Evolutionary conservation across 2,113 vertebrate species (phyloP).

Genomic region (Erythrocercus mccallii): DNA sequence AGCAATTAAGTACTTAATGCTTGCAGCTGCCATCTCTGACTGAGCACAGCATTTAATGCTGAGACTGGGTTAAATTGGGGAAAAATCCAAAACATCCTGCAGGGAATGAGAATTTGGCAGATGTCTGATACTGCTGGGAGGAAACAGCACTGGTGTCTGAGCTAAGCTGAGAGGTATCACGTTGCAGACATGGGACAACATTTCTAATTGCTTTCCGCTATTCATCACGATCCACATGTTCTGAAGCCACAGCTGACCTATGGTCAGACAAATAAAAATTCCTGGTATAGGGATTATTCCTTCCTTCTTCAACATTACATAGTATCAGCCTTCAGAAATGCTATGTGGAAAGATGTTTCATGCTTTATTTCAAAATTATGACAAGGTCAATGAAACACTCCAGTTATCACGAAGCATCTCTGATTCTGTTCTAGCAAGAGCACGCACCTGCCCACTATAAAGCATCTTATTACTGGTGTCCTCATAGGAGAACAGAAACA

Average conservation of each 20-base stretch:
- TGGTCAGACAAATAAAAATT: not conserved
- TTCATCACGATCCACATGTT: not conserved
- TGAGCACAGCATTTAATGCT: not conserved
- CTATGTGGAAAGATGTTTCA: not conserved
- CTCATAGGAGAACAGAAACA: constrained; percentile 93
- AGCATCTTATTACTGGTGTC: constrained; percentile 80
- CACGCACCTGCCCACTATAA: constrained; percentile 91
- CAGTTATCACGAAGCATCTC: not conserved
- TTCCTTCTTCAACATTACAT: not conserved
- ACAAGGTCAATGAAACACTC: not conserved
- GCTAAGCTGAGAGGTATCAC: not conserved
- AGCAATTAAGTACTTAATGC: not conserved
- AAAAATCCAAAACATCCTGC: not conserved
- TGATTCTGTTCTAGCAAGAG: not conserved
- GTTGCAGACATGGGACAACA: not conserved
- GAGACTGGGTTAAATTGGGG: not conserved
- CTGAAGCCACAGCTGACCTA: not conserved
- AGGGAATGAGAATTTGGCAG: not conserved
- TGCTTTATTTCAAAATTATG: not conserved
- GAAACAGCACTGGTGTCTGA: accelerated
- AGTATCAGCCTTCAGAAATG: not conserved
- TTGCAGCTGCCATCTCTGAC: not conserved
- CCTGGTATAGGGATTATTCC: not conserved
- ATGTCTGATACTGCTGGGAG: not conserved
- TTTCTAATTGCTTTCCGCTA: not conserved